Conservation (phyloP, 2,888 invertebrate genomes). For the Nephrotoma guestfalica region DNA sequence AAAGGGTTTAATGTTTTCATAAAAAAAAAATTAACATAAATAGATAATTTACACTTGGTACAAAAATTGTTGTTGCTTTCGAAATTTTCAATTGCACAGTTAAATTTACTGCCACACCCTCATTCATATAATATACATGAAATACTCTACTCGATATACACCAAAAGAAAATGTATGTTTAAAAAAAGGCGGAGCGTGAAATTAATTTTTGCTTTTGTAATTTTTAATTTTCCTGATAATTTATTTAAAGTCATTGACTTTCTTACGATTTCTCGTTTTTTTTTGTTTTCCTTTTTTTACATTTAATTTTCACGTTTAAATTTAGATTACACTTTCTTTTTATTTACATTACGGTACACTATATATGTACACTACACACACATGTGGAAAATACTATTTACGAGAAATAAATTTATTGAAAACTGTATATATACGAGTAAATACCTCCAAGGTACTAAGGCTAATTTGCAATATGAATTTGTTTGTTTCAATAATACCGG, state of each 20-base stretch:
- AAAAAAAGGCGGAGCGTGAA: not conserved
- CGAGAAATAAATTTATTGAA: not conserved
- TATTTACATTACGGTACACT: not conserved
- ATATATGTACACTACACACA: not conserved
- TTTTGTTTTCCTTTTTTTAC: not conserved
- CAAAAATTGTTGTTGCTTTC: too few relatives aligned
- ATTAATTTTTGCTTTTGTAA: not conserved
- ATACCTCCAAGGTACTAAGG: not conserved
- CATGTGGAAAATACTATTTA: not conserved
- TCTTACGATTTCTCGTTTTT: not conserved
- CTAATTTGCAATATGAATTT: not conserved
- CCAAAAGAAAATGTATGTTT: not conserved
- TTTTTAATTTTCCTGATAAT: not conserved
- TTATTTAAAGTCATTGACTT: not conserved
- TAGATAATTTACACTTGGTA: not conserved
- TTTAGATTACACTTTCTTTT: not conserved
- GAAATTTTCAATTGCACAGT: not conserved
- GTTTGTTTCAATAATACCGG: not conserved
- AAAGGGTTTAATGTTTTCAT: not conserved
- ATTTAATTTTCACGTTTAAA: not conserved
- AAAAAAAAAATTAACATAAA: not conserved
- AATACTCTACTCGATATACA: not conserved
- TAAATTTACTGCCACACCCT: not conserved
- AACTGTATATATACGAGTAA: not conserved
- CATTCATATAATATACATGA: not conserved